Percentiles rank a stretch among this genome's conserved stretches.
Evolutionary conservation across 2,113 vertebrate species (phyloP).

Genomic region (Hippocampus mohnikei): DNA sequence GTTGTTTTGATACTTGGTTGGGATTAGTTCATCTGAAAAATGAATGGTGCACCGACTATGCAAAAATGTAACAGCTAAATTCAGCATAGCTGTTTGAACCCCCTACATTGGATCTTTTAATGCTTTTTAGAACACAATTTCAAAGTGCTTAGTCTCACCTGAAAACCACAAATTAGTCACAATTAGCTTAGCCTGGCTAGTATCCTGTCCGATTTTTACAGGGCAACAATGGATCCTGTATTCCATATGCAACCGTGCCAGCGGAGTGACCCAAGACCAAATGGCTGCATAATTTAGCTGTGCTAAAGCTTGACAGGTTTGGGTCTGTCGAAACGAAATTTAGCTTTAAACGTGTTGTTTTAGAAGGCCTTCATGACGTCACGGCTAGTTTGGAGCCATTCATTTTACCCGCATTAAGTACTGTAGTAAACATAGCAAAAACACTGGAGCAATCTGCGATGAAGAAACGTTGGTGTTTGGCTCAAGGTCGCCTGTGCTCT

Average conservation of each 20-base stretch:
- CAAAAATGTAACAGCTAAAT: too few relatives aligned
- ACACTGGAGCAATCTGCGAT: background rate
- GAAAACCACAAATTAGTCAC: background rate
- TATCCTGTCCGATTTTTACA: background rate
- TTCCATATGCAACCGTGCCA: background rate
- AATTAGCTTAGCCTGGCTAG: background rate
- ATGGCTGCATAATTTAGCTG: background rate
- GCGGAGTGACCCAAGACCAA: background rate
- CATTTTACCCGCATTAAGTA: background rate
- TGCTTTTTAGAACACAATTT: background rate
- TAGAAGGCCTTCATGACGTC: background rate
- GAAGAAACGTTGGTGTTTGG: background rate
- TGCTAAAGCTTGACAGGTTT: background rate
- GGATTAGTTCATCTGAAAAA: too few relatives aligned
- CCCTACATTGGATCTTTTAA: too few relatives aligned
- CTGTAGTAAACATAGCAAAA: background rate
- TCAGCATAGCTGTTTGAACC: too few relatives aligned
- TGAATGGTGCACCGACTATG: too few relatives aligned
- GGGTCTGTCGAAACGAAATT: background rate
- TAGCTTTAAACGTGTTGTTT: background rate
- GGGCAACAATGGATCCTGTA: background rate
- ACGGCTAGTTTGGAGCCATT: background rate
- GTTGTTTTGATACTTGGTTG: background rate
- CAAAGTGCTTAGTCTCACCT: background rate
- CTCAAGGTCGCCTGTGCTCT: background rate